These are phyloP conservation scores for Syngnathus acus DNA, from an alignment of 2,797 vertebrate genomes.

Conservation along the genomic window DNA sequence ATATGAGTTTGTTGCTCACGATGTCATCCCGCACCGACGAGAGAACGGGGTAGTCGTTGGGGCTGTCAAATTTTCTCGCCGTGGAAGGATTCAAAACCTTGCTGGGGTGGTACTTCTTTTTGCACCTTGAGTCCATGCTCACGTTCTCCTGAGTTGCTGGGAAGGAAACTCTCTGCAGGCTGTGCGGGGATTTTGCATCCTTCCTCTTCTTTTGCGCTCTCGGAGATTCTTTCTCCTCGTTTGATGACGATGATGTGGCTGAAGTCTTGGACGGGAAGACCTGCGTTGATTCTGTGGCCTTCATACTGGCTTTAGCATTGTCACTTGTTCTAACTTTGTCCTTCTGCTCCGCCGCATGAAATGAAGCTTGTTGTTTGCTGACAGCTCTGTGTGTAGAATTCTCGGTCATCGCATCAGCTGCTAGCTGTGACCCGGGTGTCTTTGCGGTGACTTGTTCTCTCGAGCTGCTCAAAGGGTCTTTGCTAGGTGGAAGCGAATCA, in stretches of 20 bases:
- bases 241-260: constrained; percentile 35
- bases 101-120: constrained; percentile 73
- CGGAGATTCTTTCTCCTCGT: constrained; percentile 58
- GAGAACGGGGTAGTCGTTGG: constrained; percentile 67
- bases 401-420: constrained; percentile 36
- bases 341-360: constrained; percentile 43
- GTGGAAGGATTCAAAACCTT: constrained; percentile 59
- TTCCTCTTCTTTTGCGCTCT: constrained; percentile 78
- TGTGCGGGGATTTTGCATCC: constrained; percentile 69
- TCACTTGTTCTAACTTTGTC: constrained; percentile 58
- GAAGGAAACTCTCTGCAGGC: constrained; percentile 63
- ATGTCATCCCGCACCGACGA: constrained; percentile 75
- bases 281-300: constrained; percentile 52
- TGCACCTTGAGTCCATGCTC: constrained; percentile 68
- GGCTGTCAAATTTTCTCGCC: constrained; percentile 67
- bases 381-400: constrained; percentile 43
- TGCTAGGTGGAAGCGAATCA: constrained; percentile 26
- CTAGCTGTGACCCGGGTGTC: constrained; percentile 46
- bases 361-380: constrained; percentile 42
- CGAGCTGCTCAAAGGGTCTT: constrained; percentile 35
- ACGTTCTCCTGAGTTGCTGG: constrained; percentile 79
- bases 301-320: constrained; percentile 51
- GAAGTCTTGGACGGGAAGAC: constrained; percentile 49
- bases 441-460: constrained; percentile 46
- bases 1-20: constrained; percentile 73